Base-by-base conservation (phyloP, 2,888 invertebrate genomes). In the Lampropteryx suffumata region DNA sequence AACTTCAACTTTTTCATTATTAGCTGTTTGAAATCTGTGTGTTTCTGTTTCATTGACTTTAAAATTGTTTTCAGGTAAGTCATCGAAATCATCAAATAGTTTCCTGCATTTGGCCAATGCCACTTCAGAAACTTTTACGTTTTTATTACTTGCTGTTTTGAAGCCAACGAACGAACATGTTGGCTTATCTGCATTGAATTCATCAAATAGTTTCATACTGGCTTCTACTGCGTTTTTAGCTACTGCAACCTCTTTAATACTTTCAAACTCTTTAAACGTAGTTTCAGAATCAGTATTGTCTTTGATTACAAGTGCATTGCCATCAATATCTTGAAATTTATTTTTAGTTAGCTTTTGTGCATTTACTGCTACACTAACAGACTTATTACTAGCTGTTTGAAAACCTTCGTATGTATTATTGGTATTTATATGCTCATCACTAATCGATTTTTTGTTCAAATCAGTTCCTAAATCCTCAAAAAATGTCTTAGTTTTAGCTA, bases 71-170 rank as follows among this genome's bases (percentile, higher is more conserved):
- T 28, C 26, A 28, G 42, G 27, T 10, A 41, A n/a, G 1, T 50
- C 34, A 30, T 51, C 44, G 11, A 52, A 41, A 40, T 57, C 53
- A 34, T 56, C 44, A 24, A 57, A 54, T 27, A 86, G 43, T 10
- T 64, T 69, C 58, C 69, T 76, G 11, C 71, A 72, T 60, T 66
- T 78, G 6, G 50, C 52, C 8, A 76, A 27, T 3, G 79, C 73
- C 51, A 67, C 50, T 30, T 76, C 64, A 1, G 83, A 82, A 44
- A 86, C 68, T 3, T 55, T 53, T 10, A 90, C 74, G 1, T 62
- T 56, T 62, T 82, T 84, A 30, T 89, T 84, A 56, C 71, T 80
- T 6, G 86, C 90, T 1, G 84, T 82, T 64, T 72, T 68, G 59
- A 88, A 87, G 11, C 79, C 84, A 21, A 27, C 11, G 29, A 50